Conservation (phyloP, 2,113 vertebrate genomes). For the Arvicanthis niloticus region DNA sequence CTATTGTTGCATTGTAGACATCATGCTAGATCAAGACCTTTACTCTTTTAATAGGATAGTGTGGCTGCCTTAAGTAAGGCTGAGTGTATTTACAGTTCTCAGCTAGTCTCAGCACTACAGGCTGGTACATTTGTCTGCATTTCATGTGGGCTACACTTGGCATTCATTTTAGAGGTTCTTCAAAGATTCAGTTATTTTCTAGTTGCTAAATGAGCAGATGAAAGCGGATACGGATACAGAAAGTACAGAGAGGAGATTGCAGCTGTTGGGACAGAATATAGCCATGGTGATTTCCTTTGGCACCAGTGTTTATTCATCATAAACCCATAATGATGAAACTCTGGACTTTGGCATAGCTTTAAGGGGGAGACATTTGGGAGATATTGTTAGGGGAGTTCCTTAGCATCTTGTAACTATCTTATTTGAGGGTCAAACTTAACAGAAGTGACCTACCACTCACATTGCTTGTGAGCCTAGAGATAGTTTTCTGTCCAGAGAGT, state of each 20-base stretch:
- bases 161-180: not conserved
- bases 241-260: not conserved
- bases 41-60: not conserved
- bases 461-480: not conserved
- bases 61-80: rapidly evolving
- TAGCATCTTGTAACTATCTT: not conserved
- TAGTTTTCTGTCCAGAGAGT: not conserved
- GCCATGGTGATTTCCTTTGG: not conserved
- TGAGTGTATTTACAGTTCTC: not conserved
- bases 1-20: not conserved
- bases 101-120: rapidly evolving
- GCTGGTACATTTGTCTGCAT: not conserved
- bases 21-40: not conserved
- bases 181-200: not conserved
- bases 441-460: not conserved
- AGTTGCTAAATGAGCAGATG: not conserved
- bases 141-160: not conserved
- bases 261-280: not conserved
- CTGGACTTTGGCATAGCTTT: not conserved
- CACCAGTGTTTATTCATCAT: not conserved
- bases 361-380: not conserved
- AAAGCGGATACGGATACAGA: not conserved
- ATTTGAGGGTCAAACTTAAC: not conserved
- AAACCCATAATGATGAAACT: not conserved
- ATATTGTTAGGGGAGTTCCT: not conserved